These are phyloP conservation scores for Pipistrellus pygmaeus DNA, from an alignment of 2,797 vertebrate species.

Conservation along the genomic window DNA sequence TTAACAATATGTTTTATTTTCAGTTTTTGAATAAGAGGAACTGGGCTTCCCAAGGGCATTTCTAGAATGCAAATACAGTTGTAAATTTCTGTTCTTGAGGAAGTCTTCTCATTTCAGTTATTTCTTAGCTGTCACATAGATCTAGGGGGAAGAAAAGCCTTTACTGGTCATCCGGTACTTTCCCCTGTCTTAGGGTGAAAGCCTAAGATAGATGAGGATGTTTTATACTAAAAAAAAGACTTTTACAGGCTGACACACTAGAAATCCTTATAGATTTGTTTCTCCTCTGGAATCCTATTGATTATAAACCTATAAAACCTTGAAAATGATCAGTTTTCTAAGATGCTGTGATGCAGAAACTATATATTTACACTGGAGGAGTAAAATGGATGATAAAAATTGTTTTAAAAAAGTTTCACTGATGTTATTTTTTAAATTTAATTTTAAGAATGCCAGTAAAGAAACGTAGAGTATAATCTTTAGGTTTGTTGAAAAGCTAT, in stretches of 20 bases:
- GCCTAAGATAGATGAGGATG: neutral
- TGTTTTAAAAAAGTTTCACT: constrained; percentile 12
- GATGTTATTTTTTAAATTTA: constrained; percentile 43
- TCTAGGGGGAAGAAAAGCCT: neutral
- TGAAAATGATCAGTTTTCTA: constrained; percentile 9
- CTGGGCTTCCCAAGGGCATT: neutral
- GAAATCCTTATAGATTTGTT: neutral
- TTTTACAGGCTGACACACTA: neutral
- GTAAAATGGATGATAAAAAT: neutral
- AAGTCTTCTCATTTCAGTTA: neutral
- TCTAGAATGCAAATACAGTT: neutral
- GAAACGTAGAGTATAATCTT: neutral
- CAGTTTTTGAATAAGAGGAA: neutral
- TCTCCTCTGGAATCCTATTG: neutral
- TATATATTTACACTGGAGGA: neutral
- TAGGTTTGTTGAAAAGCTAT: neutral
- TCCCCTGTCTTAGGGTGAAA: neutral
- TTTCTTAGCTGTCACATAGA: neutral
- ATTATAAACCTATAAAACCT: neutral
- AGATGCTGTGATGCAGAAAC: neutral
- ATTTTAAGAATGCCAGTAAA: constrained; percentile 42
- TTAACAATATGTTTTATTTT: neutral
- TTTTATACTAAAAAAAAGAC: neutral
- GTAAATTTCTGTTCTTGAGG: neutral
- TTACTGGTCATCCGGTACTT: neutral